Evolutionary conservation across 2,797 vertebrate genomes (phyloP).

Genomic region (Etheostoma nigrum): DNA sequence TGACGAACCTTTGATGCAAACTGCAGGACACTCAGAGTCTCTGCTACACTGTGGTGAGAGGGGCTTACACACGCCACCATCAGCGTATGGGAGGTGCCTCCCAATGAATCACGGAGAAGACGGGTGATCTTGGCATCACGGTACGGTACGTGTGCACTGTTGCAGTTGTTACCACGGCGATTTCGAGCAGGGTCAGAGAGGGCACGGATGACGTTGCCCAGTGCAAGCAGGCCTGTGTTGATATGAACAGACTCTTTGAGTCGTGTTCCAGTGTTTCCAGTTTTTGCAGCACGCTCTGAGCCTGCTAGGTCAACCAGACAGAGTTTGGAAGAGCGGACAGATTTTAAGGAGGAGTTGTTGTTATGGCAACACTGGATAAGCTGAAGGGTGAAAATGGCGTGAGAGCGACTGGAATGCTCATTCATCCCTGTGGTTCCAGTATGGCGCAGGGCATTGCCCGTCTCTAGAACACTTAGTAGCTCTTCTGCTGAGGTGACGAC

Average conservation of each 20-base stretch:
- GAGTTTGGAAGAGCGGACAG: slow-evolving; percentile 86
- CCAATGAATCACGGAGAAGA: slow-evolving; percentile 92
- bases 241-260: slow-evolving; percentile 93
- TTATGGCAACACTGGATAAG: slow-evolving; percentile 79
- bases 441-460: slow-evolving; percentile 88
- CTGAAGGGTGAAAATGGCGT: slow-evolving; percentile 90
- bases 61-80: slow-evolving; percentile 94
- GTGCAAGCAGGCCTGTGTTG: slow-evolving; percentile 90
- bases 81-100: slow-evolving; percentile 91
- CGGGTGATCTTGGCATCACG: slow-evolving; percentile 93
- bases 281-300: slow-evolving; percentile 91
- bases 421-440: slow-evolving; percentile 90
- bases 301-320: slow-evolving; percentile 94
- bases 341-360: slow-evolving; percentile 28
- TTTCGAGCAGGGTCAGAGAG: slow-evolving; percentile 84
- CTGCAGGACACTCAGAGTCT: slow-evolving; percentile 91
- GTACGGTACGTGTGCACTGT: slow-evolving; percentile 86
- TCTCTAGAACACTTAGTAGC: slow-evolving; percentile 87
- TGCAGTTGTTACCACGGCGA: slow-evolving; percentile 72
- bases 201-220: slow-evolving; percentile 93
- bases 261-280: slow-evolving; percentile 87
- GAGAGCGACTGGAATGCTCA: slow-evolving; percentile 91
- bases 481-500: slow-evolving; percentile 87
- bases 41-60: slow-evolving; percentile 87
- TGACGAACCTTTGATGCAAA: slow-evolving; percentile 91